Conservation (phyloP, 2,888 invertebrate genomes). For the Epirrhoe alternata region DNA sequence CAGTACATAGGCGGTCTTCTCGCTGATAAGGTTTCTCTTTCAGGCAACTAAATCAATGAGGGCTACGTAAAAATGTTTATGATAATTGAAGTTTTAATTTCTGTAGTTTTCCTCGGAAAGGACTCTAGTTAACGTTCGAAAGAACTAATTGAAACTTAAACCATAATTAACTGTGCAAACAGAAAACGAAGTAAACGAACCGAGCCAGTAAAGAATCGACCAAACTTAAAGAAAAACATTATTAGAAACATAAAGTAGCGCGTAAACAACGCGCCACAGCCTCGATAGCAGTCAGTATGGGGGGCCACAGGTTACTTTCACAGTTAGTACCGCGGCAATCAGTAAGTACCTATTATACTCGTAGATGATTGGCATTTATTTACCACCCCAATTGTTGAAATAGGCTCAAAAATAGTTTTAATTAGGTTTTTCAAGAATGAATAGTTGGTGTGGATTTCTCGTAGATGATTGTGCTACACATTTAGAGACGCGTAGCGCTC, state of each 20-base stretch:
- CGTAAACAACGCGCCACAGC: background rate
- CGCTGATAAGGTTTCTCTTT: too few relatives aligned
- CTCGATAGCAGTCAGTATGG: background rate
- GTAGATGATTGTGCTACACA: too few relatives aligned
- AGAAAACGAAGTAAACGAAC: background rate
- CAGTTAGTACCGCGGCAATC: background rate
- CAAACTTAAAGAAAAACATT: background rate
- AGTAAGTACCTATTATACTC: too few relatives aligned
- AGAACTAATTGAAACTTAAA: background rate
- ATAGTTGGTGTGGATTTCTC: too few relatives aligned
- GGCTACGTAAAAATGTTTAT: background rate
- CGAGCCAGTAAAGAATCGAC: background rate
- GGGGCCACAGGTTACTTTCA: background rate
- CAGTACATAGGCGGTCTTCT: too few relatives aligned
- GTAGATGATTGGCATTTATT: background rate
- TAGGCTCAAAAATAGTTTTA: too few relatives aligned
- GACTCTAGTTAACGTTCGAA: background rate
- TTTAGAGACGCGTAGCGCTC: conserved; percentile 3
- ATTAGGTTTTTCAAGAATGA: too few relatives aligned
- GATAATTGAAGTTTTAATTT: background rate
- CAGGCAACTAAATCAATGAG: too few relatives aligned
- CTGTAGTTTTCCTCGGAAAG: background rate
- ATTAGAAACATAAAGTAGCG: background rate
- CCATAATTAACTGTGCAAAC: background rate
- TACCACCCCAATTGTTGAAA: too few relatives aligned